Percentiles rank a stretch among this genome's conserved stretches.
phyloP scores from a whole-genome alignment of 2,888 invertebrate species.

The Tholera decimalis region DNA sequence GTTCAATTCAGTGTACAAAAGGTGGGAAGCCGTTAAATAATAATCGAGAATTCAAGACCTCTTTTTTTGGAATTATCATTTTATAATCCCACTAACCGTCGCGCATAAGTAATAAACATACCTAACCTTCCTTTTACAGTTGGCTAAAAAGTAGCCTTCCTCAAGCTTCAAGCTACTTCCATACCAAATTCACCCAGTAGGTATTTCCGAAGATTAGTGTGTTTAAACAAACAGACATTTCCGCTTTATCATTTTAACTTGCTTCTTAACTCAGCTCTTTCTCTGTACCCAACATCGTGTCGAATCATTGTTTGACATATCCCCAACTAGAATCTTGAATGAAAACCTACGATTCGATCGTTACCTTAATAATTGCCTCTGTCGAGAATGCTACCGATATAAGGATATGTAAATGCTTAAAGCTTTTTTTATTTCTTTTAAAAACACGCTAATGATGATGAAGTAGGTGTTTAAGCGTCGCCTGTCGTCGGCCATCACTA shows the following conservation, averaged over 20 bases:
- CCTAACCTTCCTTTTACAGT: no score
- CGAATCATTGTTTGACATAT: not conserved
- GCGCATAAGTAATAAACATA: no score
- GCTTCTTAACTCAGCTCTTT: not conserved
- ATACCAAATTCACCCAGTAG: no score
- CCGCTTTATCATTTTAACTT: no score
- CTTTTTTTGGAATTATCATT: no score
- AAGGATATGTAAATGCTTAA: not conserved
- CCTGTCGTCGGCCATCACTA: conserved; percentile 5
- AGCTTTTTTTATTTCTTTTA: not conserved
- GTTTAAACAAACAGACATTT: no score
- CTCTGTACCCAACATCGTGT: not conserved
- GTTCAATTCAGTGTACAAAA: conserved; percentile 35
- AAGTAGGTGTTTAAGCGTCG: not conserved
- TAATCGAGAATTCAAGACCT: not conserved
- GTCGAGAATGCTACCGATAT: not conserved
- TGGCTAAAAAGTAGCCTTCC: no score
- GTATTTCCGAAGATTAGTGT: no score
- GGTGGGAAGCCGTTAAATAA: conserved; percentile 7
- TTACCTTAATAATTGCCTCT: not conserved
- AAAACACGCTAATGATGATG: not conserved
- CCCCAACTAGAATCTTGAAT: no score
- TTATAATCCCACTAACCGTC: no score
- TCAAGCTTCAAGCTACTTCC: no score
- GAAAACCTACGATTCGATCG: no score